phyloP scores from a whole-genome alignment of 2,797 vertebrate species.

The Lutjanus argentimaculatus region DNA sequence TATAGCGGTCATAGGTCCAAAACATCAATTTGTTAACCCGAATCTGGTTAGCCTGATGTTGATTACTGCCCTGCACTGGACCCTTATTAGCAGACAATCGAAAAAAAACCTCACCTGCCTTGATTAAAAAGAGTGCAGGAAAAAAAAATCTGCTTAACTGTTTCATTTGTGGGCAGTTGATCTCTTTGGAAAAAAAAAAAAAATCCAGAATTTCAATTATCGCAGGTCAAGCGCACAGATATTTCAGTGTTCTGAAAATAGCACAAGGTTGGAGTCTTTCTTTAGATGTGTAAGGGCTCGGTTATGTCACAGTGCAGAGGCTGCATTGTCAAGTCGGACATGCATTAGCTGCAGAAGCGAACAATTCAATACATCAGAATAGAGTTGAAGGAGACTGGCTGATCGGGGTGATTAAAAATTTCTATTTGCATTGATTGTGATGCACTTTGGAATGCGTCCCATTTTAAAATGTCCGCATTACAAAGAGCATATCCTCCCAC shows the following conservation, averaged over 20 bases:
- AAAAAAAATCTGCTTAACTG: conserved; percentile 50
- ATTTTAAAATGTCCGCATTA: conserved; percentile 22
- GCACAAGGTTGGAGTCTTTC: conserved; percentile 16
- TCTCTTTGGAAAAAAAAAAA: conserved; percentile 39
- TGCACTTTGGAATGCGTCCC: conserved; percentile 39
- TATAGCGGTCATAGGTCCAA: conserved; percentile 65
- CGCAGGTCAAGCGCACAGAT: conserved; percentile 7
- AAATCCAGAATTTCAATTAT: conserved; percentile 42
- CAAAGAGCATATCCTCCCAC: conserved; percentile 27
- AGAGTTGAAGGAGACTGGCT: conserved; percentile 32
- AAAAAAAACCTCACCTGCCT: conserved; percentile 29
- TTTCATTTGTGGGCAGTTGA: conserved; percentile 61
- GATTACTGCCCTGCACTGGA: conserved; percentile 69
- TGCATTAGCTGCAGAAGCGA: conserved; percentile 28
- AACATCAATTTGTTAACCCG: conserved; percentile 76
- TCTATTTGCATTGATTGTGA: conserved; percentile 46
- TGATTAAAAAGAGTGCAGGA: conserved; percentile 68
- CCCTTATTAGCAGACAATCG: conserved; percentile 54
- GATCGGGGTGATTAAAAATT: conserved; percentile 42
- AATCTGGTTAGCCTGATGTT: conserved; percentile 75
- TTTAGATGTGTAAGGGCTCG: neutral
- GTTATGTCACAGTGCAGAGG: conserved; percentile 16
- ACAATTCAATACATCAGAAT: conserved; percentile 37
- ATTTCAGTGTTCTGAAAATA: conserved; percentile 33
- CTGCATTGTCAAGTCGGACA: conserved; percentile 23